Evolutionary conservation across 2,888 invertebrate genomes (phyloP).

Genomic region (Willowsia nigromaculata): DNA sequence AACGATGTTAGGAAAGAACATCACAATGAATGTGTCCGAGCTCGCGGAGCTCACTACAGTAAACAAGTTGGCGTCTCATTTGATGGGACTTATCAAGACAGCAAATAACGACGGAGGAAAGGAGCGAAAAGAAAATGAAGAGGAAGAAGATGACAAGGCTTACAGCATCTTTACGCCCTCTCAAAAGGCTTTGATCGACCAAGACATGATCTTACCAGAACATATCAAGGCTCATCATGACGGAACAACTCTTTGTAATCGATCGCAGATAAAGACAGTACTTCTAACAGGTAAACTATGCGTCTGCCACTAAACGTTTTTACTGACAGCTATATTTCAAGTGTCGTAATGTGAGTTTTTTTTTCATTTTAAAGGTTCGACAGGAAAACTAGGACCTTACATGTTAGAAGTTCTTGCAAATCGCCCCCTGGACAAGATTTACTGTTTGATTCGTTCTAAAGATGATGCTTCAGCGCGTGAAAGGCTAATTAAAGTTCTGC

Average conservation of each 20-base stretch:
- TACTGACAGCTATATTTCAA: background rate
- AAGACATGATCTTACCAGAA: slow-evolving; percentile 69
- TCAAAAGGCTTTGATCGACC: slow-evolving; percentile 43
- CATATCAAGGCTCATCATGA: slow-evolving; percentile 19
- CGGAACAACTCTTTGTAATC: background rate
- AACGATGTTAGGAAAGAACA: slow-evolving; percentile 68
- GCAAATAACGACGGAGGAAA: slow-evolving; percentile 34
- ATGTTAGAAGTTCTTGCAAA: slow-evolving; percentile 51
- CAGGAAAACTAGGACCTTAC: slow-evolving; percentile 73
- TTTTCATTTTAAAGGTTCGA: slow-evolving; percentile 37
- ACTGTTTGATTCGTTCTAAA: slow-evolving; percentile 71
- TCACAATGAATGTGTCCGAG: slow-evolving; percentile 69
- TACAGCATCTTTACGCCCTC: slow-evolving; percentile 41
- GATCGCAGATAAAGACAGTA: slow-evolving; percentile 64
- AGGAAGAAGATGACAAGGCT: slow-evolving; percentile 2
- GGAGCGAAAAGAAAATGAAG: background rate
- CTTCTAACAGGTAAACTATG: slow-evolving; percentile 70
- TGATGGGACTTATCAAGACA: slow-evolving; percentile 53
- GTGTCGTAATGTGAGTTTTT: background rate
- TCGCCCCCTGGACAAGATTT: slow-evolving; percentile 50
- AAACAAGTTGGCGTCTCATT: slow-evolving; percentile 57
- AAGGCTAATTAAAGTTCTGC: slow-evolving; percentile 59
- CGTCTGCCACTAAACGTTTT: background rate
- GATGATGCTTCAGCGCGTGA: slow-evolving; percentile 42
- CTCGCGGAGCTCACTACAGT: slow-evolving; percentile 57